phyloP scores from a whole-genome alignment of 2,113 vertebrate genomes.

The Nansenia antarctica region DNA sequence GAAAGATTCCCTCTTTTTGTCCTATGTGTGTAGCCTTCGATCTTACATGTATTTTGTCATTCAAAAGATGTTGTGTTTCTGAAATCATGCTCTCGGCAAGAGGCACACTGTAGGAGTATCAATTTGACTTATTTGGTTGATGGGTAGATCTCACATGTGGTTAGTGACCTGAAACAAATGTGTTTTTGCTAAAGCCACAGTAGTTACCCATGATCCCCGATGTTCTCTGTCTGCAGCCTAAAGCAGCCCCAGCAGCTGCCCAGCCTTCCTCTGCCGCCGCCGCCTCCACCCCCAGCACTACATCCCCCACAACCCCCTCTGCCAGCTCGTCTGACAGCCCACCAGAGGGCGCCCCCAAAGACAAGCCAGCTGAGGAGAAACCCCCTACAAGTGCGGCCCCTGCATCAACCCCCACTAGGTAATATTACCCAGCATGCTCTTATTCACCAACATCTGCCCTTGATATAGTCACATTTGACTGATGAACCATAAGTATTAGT shows the following conservation, averaged over 20 bases:
- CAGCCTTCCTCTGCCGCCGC: conserved; percentile 63
- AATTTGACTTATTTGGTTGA: too few species aligned
- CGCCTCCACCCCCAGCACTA: conserved; percentile 61
- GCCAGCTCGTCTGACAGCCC: conserved; percentile 65
- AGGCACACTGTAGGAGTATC: too few species aligned
- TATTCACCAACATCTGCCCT: too few species aligned
- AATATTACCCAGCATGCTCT: conserved; percentile 19
- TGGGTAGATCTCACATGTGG: too few species aligned
- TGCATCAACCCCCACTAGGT: conserved; percentile 66
- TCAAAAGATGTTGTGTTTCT: too few species aligned
- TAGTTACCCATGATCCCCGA: not conserved
- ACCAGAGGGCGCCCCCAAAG: conserved; percentile 62
- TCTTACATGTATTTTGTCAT: too few species aligned
- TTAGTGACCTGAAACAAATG: not conserved
- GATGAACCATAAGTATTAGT: too few species aligned
- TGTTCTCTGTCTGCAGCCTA: conserved; percentile 43
- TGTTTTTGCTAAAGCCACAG: too few species aligned
- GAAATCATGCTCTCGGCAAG: too few species aligned
- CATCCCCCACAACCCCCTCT: conserved; percentile 61
- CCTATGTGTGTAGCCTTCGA: too few species aligned
- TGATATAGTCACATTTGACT: too few species aligned
- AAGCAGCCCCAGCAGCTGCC: conserved; percentile 74
- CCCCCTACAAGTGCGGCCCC: conserved; percentile 64
- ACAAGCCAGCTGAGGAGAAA: conserved; percentile 74
- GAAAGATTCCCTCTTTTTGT: too few species aligned